Evolutionary conservation across 2,888 invertebrate species (phyloP).

Genomic region (Pogonocherus hispidulus): DNA sequence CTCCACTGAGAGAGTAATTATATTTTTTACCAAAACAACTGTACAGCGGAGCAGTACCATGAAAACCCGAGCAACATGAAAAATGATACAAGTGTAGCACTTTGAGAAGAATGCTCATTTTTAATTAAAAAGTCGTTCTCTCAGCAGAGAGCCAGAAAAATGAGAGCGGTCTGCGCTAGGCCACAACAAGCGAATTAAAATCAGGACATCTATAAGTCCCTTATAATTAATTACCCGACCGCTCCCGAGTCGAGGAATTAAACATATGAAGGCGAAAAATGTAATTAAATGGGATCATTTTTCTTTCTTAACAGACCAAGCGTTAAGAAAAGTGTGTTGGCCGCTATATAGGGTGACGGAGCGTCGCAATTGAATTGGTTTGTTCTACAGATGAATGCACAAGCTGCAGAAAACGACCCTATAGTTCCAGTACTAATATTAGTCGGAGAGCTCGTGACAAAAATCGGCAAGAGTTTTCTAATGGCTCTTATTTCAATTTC

Average conservation of each 20-base stretch:
- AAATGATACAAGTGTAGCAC: conserved; percentile 1
- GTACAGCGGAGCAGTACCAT: not conserved
- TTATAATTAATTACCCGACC: conserved; percentile 26
- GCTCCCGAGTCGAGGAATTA: not conserved
- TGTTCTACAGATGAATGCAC: too few species aligned
- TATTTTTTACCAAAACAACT: not conserved
- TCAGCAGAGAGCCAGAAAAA: not conserved
- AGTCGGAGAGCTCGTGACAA: too few species aligned
- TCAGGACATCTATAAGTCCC: conserved; percentile 31
- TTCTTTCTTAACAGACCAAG: not conserved
- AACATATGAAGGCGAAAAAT: conserved; percentile 7
- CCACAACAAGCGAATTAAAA: conserved; percentile 26
- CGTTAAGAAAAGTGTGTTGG: not conserved
- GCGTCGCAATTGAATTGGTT: too few species aligned
- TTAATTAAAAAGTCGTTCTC: conserved; percentile 1
- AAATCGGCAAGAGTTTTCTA: too few species aligned
- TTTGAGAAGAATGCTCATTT: conserved; percentile 5
- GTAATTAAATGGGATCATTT: conserved; percentile 12
- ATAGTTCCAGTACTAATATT: too few species aligned
- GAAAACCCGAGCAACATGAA: not conserved
- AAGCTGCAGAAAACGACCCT: too few species aligned
- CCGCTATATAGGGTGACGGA: not conserved
- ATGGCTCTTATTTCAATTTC: too few species aligned
- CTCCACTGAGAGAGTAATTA: not conserved
- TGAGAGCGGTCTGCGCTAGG: not conserved